Conservation (phyloP, 2,797 vertebrate species). For the Coranthus polyacanthus region DNA sequence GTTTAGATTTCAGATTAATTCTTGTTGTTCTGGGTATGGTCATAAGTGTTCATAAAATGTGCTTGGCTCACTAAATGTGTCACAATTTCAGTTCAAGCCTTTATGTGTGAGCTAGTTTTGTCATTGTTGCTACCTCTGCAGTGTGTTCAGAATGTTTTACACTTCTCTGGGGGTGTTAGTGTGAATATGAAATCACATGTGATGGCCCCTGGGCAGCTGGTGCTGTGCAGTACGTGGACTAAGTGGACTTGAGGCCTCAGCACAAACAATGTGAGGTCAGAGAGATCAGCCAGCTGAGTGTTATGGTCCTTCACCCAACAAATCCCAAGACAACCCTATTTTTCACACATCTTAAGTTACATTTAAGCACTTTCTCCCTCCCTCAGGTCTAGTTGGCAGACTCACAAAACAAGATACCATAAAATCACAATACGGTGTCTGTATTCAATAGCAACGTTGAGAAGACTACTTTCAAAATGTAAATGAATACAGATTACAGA, state of each 20-base stretch:
- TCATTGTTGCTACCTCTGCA: background rate
- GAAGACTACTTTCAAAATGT: no score
- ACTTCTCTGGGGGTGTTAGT: slow-evolving; percentile 20
- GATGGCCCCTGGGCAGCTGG: slow-evolving; percentile 33
- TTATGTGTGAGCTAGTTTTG: background rate
- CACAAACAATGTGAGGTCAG: slow-evolving; percentile 49
- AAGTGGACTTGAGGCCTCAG: slow-evolving; percentile 30
- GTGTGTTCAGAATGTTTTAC: slow-evolving; percentile 27
- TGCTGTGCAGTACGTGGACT: slow-evolving; percentile 13
- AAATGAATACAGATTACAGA: no score
- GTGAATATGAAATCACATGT: slow-evolving; percentile 6
- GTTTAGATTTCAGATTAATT: background rate
- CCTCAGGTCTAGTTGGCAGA: slow-evolving; percentile 9
- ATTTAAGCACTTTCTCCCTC: background rate
- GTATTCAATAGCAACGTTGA: background rate
- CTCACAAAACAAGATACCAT: slow-evolving; percentile 4
- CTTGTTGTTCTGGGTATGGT: no score
- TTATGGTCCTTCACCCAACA: slow-evolving; percentile 42
- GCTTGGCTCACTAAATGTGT: no score
- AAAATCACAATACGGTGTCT: slow-evolving; percentile 1
- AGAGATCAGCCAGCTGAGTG: slow-evolving; percentile 63
- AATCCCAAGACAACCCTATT: slow-evolving; percentile 34
- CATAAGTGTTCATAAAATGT: background rate
- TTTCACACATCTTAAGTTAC: slow-evolving; percentile 16
- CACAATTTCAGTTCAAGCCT: background rate